Evolutionary conservation across 2,113 vertebrate genomes (phyloP), one percentile per base, ranked within the genome.

Genomic region (Xenopus laevis): DNA sequence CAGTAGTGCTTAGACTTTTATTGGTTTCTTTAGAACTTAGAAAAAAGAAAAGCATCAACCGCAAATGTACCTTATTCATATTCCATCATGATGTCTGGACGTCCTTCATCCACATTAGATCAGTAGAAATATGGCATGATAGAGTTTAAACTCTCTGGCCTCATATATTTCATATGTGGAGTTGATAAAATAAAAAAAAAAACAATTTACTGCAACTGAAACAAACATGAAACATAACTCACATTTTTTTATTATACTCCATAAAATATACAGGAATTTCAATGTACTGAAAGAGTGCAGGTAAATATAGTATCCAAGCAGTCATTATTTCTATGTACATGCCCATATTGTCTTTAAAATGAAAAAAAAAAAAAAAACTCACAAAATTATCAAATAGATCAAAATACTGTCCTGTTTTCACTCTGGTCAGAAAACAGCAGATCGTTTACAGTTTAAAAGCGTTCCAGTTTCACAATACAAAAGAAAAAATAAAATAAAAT

Each of bases 261-360:
- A 79, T 94, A 98, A 97, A 98, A 98, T 97, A 98, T 95, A 98
- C 95, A 98, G 88, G 90, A 93, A 95, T 95, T 90, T 96, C 87
- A 86, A 92, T 91, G 91, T 94, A 94, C 91, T 94, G 90, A 94
- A 96, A 93, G 91, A 91, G 87, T 91, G 90, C 94, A 95, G 87
- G 91, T 94, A 91, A 91, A 89, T 89, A 89, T 88, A 93, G 88
- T 88, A 84, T 93, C 91, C 90, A 94, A 89, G 91, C 94, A 94
- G 91, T 92, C 85, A 89, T 91, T 93, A 91, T 90, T 91, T 87
- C 93, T 95, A 90, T 94, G 83, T 94, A 95, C 94, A 96, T 91
- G 92, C 93, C 95, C 87, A 83, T 91, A 83, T 91, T 89, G 92
- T 88, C 91, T 93, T 82, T 89, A 92, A 85, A 92, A 90, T 91